phyloP scores from a whole-genome alignment of 2,797 vertebrate genomes.

The Pseudopleuronectes americanus region DNA sequence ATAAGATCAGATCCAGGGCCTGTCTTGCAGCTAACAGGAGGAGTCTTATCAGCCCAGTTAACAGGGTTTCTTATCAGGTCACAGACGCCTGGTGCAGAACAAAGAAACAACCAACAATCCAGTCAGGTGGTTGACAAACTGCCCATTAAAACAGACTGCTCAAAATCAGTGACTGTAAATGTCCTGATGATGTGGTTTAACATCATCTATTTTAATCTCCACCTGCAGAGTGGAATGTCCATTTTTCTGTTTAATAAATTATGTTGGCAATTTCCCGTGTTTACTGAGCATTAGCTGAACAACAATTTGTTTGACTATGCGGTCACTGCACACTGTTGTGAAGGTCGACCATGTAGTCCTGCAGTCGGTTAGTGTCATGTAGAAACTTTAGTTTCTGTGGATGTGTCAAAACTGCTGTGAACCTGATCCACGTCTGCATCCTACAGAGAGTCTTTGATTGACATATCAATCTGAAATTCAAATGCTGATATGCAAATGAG shows the following conservation, averaged over 20 bases:
- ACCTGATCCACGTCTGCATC: not conserved
- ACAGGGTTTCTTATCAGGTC: not conserved
- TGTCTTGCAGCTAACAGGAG: too few species aligned
- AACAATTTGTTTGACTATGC: slow-evolving; percentile 1
- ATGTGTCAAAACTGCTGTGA: too few species aligned
- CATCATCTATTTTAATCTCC: not conserved
- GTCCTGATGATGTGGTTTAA: not conserved
- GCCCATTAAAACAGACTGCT: slow-evolving; percentile 1
- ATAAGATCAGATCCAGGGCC: too few species aligned
- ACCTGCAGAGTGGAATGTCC: slow-evolving; percentile 2
- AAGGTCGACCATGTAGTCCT: not conserved
- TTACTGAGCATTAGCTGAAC: not conserved
- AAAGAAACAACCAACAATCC: not conserved
- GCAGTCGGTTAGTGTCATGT: not conserved
- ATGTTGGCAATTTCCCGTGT: slow-evolving; percentile 6
- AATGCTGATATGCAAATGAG: slow-evolving; percentile 27
- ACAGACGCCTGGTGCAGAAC: not conserved
- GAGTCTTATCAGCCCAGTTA: not conserved
- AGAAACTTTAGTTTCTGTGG: not conserved
- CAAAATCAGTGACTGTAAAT: not conserved
- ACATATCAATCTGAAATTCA: not conserved
- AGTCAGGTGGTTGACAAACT: slow-evolving; percentile 1
- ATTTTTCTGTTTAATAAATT: slow-evolving; percentile 14
- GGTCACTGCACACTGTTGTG: not conserved
- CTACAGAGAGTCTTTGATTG: slow-evolving; percentile 10